Base-by-base conservation (phyloP, 1,140 invertebrate species). In the Pomacea maculata region DNA sequence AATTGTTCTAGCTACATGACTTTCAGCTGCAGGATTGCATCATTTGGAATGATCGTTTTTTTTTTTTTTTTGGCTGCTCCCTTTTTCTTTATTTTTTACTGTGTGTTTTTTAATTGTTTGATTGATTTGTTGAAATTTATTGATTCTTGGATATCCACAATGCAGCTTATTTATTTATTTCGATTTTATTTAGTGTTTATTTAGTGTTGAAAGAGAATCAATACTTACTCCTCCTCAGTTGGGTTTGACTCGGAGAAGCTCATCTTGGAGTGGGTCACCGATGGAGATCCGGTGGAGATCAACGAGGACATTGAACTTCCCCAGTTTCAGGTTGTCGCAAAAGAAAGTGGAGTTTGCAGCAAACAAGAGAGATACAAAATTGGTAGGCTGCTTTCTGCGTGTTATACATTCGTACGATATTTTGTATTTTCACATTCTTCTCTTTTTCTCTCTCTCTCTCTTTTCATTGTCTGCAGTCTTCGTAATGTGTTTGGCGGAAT, bases 191-290 rank as follows among this genome's bases (percentile, higher is more conserved):
- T 45, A 25, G 34, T 45, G n/a, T n/a, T n/a, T n/a, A n/a, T n/a
- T n/a, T n/a, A n/a, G n/a, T n/a, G n/a, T n/a, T n/a, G n/a, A n/a
- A n/a, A n/a, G n/a, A n/a, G n/a, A n/a, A n/a, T n/a, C n/a, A n/a
- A n/a, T n/a, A n/a, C 63, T 29, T 7, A 11, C 8, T 65, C 21
- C 68, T n/a, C 52, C 21, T 45, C 72, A 80, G 79, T 80, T 54
- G 79, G 79, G 11, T 80, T 80, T 55, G 72, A 80, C 61, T 55
- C 64, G 12, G 79, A 80, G 6, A 80, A 80, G 64, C 63, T 80
- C 61, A 25, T 80, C 14, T 45, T 80, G 72, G 79, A 74, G n/a
- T 80, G 79, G 79, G 61, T 64, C 0, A 80, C 34, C 15, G 72
- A 80, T 57, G 21, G 29, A 8, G 77, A 71, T 12, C 79, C 79